Base-by-base conservation (phyloP, 2,113 vertebrate genomes). In the Daphoenositta chrysoptera region DNA sequence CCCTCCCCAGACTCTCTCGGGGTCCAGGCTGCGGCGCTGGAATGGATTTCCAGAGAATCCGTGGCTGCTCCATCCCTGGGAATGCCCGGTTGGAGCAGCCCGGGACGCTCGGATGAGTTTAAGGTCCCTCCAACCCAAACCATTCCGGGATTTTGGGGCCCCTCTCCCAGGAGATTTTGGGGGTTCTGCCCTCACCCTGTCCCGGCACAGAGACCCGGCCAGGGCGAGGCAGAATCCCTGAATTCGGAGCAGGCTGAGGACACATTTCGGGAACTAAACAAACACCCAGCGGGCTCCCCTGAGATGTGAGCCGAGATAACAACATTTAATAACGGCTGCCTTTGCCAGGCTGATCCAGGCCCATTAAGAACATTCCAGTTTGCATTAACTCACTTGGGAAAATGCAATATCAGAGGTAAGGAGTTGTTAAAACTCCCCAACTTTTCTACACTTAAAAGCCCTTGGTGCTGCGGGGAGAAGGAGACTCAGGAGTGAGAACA, bases 31-130 rank as follows among this genome's bases (percentile, higher is more conserved):
- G 75, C 63, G n/a, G 24, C 58, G 2, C 35, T 28, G 65, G 37
- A 6, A 44, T 4, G 6, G 45, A 7, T 4, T 16, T 9, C 19
- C 72, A 58, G 33, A 8, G 1, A 6, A 58, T 3, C 13, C 5
- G 42, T 13, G 42, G 40, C 40, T 75, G 42, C 9, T 5, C n/a
- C 72, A 47, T 30, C 54, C 72, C 44, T 60, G 72, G 42, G 2
- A 48, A n/a, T 24, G 56, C 10, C 42, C 10, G 54, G 42, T 2
- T 47, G 70, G 72, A 19, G 33, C 54, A 17, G 1, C 72, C 54
- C 7, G 42, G 54, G 40, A 1, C 6, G 3, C 26, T 3, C 3
- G 39, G 42, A 5, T 7, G 35, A 19, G 14, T 65, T 10, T 3
- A 4, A 56, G 9, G 5, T n/a, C 15, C 30, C 30, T 33, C 42